Conservation (phyloP, 2,113 vertebrate genomes). For the Vicugna pacos region DNA sequence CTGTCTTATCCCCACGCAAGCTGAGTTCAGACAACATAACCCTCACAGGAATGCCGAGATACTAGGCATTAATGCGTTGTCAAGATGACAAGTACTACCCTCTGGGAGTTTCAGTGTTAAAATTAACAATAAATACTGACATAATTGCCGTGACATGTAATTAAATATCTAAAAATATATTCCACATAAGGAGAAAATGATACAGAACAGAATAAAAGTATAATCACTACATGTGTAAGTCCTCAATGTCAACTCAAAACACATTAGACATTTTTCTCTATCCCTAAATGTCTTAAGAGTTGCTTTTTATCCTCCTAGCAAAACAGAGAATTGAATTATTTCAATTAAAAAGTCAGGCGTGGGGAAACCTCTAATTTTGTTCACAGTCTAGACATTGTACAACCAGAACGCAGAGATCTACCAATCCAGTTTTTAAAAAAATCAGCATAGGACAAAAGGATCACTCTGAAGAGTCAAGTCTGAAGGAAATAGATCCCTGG, state of each 20-base stretch:
- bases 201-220: neutral
- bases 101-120: conserved; percentile 50
- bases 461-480: neutral
- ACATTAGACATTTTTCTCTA: conserved; percentile 28
- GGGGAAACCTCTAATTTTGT: conserved; percentile 40
- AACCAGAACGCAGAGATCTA: conserved; percentile 15
- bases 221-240: conserved; percentile 4
- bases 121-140: conserved; percentile 45
- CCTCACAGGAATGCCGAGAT: neutral
- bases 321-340: conserved; percentile 48
- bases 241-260: conserved; percentile 31
- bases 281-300: neutral
- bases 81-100: neutral
- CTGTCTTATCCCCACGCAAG: neutral
- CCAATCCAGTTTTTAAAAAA: neutral
- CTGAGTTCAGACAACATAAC: neutral
- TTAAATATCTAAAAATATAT: conserved; percentile 53
- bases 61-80: neutral
- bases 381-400: neutral
- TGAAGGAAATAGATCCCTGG: neutral
- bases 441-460: neutral
- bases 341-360: conserved; percentile 52
- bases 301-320: conserved; percentile 17
- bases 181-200: conserved; percentile 60
- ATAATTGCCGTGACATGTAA: conserved; percentile 9